phyloP scores from a whole-genome alignment of 2,113 vertebrate genomes.

The Alethe diademata region DNA sequence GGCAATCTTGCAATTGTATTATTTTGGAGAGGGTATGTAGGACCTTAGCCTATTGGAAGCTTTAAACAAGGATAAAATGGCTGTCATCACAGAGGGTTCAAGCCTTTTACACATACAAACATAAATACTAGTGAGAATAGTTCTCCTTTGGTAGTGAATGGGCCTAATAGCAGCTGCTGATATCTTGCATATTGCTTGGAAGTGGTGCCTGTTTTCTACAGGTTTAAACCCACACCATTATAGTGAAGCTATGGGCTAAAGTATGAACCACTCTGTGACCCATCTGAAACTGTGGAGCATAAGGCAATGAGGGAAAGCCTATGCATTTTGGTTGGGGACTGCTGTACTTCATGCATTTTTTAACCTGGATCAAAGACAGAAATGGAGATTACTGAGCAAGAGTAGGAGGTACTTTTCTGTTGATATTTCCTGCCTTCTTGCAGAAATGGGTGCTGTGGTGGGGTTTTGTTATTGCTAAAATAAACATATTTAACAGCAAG shows the following conservation, averaged over 20 bases:
- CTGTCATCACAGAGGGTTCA: neutral
- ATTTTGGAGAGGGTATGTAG: neutral
- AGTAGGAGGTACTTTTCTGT: neutral
- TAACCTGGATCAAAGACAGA: neutral
- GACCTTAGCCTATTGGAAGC: neutral
- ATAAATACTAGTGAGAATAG: neutral
- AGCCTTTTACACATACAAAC: neutral
- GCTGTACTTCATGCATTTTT: neutral
- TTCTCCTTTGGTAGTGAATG: neutral
- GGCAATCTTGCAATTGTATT: neutral
- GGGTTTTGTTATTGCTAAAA: neutral
- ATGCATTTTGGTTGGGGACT: neutral
- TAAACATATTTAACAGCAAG: neutral
- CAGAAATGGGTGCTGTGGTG: conserved; percentile 1
- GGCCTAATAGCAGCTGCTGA: neutral
- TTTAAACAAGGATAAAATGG: neutral
- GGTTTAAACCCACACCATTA: neutral
- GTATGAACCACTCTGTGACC: neutral
- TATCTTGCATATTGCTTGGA: neutral
- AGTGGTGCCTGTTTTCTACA: neutral
- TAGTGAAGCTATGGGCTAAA: neutral
- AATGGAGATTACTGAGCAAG: neutral
- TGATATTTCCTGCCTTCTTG: neutral
- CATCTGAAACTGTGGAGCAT: neutral
- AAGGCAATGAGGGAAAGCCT: neutral